Evolutionary conservation across 2,888 invertebrate genomes (phyloP).

Genomic region (Cyclophora albipunctata): DNA sequence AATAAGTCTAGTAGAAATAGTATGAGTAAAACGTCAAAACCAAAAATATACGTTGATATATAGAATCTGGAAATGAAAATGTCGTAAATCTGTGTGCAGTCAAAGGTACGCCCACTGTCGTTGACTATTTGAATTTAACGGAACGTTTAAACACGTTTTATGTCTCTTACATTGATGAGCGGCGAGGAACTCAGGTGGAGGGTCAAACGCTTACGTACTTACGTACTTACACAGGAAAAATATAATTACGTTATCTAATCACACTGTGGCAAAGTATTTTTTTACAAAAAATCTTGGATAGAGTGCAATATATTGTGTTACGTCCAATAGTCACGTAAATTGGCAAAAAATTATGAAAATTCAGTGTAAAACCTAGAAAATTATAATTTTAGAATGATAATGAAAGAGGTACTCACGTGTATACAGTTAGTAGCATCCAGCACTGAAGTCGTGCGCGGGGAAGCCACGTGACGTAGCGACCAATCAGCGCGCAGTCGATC

Average conservation of each 20-base stretch:
- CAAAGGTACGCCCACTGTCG: slow-evolving; percentile 37
- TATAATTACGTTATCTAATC: too few species aligned
- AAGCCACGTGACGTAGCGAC: slow-evolving; percentile 77
- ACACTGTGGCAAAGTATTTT: too few species aligned
- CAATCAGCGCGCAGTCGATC: slow-evolving; percentile 76
- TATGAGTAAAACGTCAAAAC: too few species aligned
- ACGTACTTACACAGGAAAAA: too few species aligned
- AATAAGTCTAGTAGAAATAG: too few species aligned
- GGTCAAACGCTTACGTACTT: too few species aligned
- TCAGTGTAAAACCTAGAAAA: too few species aligned
- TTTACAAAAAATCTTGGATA: too few species aligned
- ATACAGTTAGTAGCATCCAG: slow-evolving; percentile 83
- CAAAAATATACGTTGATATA: slow-evolving; percentile 4
- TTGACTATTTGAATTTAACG: slow-evolving; percentile 39
- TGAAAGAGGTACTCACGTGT: slow-evolving; percentile 73
- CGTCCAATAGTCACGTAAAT: too few species aligned
- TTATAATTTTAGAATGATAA: not conserved
- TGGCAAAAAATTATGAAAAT: too few species aligned
- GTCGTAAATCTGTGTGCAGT: slow-evolving; percentile 51
- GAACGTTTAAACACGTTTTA: slow-evolving; percentile 50
- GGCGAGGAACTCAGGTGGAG: not conserved
- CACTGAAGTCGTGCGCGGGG: slow-evolving; percentile 75
- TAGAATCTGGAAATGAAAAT: slow-evolving; percentile 19
- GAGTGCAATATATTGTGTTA: too few species aligned
- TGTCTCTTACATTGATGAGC: slow-evolving; percentile 61